These are phyloP conservation scores for Ceramica pisi DNA, from an alignment of 2,888 invertebrate genomes.

Conservation along the genomic window DNA sequence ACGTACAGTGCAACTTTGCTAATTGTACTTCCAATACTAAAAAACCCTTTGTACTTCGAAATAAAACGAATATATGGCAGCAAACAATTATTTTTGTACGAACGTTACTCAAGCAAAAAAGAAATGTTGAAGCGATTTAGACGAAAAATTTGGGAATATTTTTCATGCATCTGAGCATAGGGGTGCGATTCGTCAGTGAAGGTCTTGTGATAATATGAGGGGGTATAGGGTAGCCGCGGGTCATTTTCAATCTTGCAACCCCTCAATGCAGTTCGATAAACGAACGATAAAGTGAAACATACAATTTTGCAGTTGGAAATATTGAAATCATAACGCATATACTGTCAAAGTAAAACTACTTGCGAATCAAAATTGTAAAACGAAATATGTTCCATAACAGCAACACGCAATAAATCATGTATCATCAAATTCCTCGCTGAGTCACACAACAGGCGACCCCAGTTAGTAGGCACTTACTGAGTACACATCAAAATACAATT, in stretches of 20 bases:
- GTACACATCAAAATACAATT: slow-evolving; percentile 49
- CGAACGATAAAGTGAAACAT: background rate
- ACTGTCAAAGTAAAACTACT: slow-evolving; percentile 19
- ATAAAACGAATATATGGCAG: slow-evolving; percentile 11
- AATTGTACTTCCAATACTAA: slow-evolving; percentile 8
- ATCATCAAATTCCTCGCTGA: slow-evolving; percentile 57
- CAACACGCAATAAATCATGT: slow-evolving; percentile 49
- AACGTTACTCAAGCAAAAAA: slow-evolving; percentile 5
- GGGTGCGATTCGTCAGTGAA: background rate
- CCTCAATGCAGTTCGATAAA: slow-evolving; percentile 7
- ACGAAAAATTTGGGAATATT: background rate
- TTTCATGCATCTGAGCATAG: slow-evolving; percentile 7
- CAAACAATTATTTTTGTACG: slow-evolving; percentile 16
- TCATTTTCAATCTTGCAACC: slow-evolving; percentile 11
- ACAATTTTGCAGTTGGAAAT: background rate
- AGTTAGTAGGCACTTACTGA: slow-evolving; percentile 31
- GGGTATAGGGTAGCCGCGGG: slow-evolving; percentile 14
- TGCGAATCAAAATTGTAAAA: slow-evolving; percentile 25
- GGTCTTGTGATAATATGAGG: slow-evolving; percentile 4
- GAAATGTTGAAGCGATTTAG: slow-evolving; percentile 7
- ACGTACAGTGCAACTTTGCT: slow-evolving; percentile 4
- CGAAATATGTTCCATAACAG: slow-evolving; percentile 36
- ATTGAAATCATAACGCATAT: background rate
- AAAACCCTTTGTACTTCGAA: background rate
- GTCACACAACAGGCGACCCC: slow-evolving; percentile 36